These are phyloP conservation scores for Rhabdomys pumilio DNA, from an alignment of 2,797 vertebrate species.

Conservation along the genomic window DNA sequence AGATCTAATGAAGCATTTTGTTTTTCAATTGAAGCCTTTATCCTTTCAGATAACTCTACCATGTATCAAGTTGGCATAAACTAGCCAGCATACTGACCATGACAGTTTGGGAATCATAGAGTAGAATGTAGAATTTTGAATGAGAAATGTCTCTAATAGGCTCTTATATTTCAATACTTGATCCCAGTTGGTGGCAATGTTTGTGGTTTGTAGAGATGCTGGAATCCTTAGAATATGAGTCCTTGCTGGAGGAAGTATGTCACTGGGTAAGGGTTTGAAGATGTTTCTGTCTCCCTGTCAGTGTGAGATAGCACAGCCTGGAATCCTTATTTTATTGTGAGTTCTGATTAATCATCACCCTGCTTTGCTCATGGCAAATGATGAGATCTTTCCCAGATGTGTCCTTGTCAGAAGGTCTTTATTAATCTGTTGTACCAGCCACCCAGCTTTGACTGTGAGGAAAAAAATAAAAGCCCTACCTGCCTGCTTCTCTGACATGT, in stretches of 20 bases:
- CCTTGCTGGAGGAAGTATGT: background rate
- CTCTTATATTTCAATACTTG: background rate
- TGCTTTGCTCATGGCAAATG: conserved; percentile 89
- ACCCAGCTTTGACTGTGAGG: conserved; percentile 85
- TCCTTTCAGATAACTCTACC: background rate
- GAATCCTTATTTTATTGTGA: conserved; percentile 86
- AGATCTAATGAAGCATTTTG: background rate
- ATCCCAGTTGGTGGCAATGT: no score
- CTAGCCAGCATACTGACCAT: background rate
- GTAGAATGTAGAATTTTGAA: background rate
- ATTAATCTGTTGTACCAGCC: conserved; percentile 90
- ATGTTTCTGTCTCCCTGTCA: conserved; percentile 60
- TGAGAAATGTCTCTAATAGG: no score
- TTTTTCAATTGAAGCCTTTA: background rate
- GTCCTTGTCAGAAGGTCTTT: conserved; percentile 91
- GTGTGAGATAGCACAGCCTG: conserved; percentile 68
- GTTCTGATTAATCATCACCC: conserved; percentile 91
- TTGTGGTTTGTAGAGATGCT: background rate
- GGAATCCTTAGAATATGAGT: background rate
- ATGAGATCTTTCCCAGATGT: conserved; percentile 90
- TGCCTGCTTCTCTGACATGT: conserved; percentile 84
- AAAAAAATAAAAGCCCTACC: conserved; percentile 75
- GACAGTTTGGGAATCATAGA: no score
- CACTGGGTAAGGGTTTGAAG: background rate
- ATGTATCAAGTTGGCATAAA: background rate